Conservation (phyloP, 2,113 vertebrate genomes). For the Muntiacus reevesi region DNA sequence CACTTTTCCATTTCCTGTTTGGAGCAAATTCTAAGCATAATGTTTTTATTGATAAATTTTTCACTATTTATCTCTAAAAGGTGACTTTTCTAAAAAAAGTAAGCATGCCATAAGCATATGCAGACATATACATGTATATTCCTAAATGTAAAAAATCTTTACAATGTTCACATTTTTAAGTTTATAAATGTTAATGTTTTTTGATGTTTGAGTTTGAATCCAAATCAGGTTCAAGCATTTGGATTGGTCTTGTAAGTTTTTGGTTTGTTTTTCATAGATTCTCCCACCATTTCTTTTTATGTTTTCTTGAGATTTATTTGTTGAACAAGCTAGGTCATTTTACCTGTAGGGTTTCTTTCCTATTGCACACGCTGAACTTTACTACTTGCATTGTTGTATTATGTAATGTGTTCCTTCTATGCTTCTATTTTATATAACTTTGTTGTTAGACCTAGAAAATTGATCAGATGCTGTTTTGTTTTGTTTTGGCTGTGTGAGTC, state of each 20-base stretch:
- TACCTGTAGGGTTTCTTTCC: not conserved
- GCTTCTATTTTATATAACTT: not conserved
- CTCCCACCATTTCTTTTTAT: not conserved
- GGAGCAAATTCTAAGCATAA: not conserved
- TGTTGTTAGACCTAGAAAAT: not conserved
- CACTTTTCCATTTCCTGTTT: constrained; percentile 12
- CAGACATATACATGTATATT: not conserved
- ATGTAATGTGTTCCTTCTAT: not conserved
- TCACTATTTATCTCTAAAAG: not conserved
- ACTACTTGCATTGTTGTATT: not conserved
- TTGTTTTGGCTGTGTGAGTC: not conserved
- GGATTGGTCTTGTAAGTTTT: not conserved
- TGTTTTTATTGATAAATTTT: not conserved
- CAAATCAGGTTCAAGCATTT: not conserved
- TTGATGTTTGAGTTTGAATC: not conserved
- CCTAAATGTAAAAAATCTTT: not conserved
- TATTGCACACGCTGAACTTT: not conserved
- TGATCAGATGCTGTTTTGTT: not conserved
- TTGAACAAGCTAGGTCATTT: not conserved
- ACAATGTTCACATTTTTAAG: not conserved
- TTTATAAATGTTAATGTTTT: not conserved
- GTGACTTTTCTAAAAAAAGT: not conserved
- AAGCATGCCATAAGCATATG: not conserved
- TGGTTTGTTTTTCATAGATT: not conserved
- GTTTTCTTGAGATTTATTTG: not conserved